Evolutionary conservation across 1,140 invertebrate genomes (phyloP).

Genomic region (Portunus trituberculatus): DNA sequence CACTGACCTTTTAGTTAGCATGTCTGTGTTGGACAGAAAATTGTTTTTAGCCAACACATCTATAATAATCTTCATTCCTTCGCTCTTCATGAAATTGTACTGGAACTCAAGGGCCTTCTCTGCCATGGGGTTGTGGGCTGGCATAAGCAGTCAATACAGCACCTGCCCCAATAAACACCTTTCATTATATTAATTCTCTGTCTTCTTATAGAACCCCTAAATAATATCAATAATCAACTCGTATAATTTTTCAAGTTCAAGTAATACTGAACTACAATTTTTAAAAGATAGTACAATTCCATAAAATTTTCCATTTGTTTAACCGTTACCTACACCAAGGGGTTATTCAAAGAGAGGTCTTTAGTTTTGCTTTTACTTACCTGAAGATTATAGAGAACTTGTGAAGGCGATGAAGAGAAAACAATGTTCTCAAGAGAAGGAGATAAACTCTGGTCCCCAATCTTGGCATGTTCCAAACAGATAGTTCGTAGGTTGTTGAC

Average conservation of each 20-base stretch:
- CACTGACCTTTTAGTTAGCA: slow-evolving; percentile 86
- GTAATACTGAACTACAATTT: too few species aligned
- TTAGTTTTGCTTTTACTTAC: slow-evolving; percentile 79
- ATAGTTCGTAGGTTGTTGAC: slow-evolving; percentile 76
- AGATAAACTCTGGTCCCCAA: slow-evolving; percentile 79
- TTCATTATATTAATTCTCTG: slow-evolving; percentile 77
- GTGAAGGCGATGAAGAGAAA: slow-evolving; percentile 87
- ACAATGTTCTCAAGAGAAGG: slow-evolving; percentile 87
- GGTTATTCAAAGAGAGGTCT: neutral
- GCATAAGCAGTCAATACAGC: slow-evolving; percentile 94
- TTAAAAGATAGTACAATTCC: too few species aligned
- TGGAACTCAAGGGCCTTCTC: slow-evolving; percentile 94
- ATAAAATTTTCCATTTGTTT: too few species aligned
- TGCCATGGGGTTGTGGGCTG: slow-evolving; percentile 90
- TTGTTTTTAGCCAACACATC: slow-evolving; percentile 94
- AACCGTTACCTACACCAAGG: neutral
- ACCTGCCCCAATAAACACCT: slow-evolving; percentile 84
- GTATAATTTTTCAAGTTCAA: neutral
- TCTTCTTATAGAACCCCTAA: slow-evolving; percentile 26
- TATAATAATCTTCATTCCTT: slow-evolving; percentile 89
- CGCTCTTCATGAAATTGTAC: slow-evolving; percentile 92
- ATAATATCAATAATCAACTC: neutral
- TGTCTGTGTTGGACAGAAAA: slow-evolving; percentile 91
- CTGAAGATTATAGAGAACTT: slow-evolving; percentile 89
- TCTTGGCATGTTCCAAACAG: slow-evolving; percentile 80